Conservation (phyloP, 2,797 vertebrate genomes). For the Rhadinocentrus ornatus region DNA sequence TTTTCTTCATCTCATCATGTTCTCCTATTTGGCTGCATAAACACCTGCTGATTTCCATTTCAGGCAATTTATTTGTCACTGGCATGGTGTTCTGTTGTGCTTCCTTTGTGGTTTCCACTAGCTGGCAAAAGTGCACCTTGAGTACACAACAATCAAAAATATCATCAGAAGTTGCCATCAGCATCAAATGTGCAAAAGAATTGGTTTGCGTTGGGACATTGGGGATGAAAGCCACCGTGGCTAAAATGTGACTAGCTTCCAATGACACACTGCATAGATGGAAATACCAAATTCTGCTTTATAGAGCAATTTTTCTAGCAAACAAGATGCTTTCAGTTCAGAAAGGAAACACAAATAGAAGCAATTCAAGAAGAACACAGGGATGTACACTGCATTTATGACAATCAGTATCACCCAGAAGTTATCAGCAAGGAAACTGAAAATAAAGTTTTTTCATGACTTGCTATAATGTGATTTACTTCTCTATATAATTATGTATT, state of each 20-base stretch:
- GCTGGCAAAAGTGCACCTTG: slow-evolving; percentile 52
- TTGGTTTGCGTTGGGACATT: slow-evolving; percentile 39
- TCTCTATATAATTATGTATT: not conserved
- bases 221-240: slow-evolving; percentile 34
- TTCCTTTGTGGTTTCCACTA: slow-evolving; percentile 54
- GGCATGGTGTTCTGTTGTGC: slow-evolving; percentile 50
- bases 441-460: not conserved
- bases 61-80: slow-evolving; percentile 70
- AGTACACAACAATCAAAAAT: slow-evolving; percentile 65
- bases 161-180: slow-evolving; percentile 60
- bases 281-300: slow-evolving; percentile 59
- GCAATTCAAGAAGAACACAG: slow-evolving; percentile 24
- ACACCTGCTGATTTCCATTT: slow-evolving; percentile 77
- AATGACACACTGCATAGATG: slow-evolving; percentile 42
- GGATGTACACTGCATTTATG: slow-evolving; percentile 38
- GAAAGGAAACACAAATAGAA: slow-evolving; percentile 35
- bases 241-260: slow-evolving; percentile 45
- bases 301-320: slow-evolving; percentile 56
- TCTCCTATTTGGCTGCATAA: slow-evolving; percentile 67
- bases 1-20: slow-evolving; percentile 66
- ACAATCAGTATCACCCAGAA: slow-evolving; percentile 24
- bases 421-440: slow-evolving; percentile 6
- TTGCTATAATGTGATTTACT: not conserved
- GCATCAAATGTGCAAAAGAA: slow-evolving; percentile 48
- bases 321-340: slow-evolving; percentile 40